These are phyloP conservation scores for Actenoides lindsayi DNA, from an alignment of 2,113 vertebrate genomes.

Conservation along the genomic window DNA sequence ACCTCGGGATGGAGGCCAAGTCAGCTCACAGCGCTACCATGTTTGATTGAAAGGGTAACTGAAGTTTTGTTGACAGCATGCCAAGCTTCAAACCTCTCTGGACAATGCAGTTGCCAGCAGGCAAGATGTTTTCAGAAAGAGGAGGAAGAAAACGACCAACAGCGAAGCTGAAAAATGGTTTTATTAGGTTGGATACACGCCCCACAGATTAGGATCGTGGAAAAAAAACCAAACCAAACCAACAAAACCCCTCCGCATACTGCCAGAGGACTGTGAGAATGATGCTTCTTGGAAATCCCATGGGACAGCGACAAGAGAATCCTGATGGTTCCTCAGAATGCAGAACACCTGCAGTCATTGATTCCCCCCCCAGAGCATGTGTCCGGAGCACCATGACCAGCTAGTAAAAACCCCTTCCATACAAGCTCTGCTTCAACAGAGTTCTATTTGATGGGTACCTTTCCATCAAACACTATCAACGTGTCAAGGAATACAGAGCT, in stretches of 20 bases:
- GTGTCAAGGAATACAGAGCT: neutral
- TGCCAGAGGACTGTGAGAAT: conserved; percentile 35
- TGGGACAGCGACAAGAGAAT: neutral
- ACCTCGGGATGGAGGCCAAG: conserved; percentile 47
- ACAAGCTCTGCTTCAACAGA: neutral
- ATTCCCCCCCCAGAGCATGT: neutral
- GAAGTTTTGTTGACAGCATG: neutral
- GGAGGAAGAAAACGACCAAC: conserved; percentile 30
- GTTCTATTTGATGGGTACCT: neutral
- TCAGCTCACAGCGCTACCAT: neutral
- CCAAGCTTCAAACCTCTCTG: neutral
- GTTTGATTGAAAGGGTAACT: conserved; percentile 15
- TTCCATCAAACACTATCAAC: neutral
- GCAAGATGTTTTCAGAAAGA: conserved; percentile 1
- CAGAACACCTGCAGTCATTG: neutral
- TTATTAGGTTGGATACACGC: neutral
- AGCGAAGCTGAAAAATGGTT: neutral
- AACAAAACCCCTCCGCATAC: neutral
- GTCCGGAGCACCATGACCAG: neutral
- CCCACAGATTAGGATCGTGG: neutral
- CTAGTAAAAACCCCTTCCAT: neutral
- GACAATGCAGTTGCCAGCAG: conserved; percentile 37
- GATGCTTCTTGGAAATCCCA: neutral
- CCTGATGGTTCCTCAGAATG: neutral
- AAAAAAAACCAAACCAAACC: neutral